Base-by-base conservation (phyloP, 2,797 vertebrate genomes). In the Sebastes nivosus region DNA sequence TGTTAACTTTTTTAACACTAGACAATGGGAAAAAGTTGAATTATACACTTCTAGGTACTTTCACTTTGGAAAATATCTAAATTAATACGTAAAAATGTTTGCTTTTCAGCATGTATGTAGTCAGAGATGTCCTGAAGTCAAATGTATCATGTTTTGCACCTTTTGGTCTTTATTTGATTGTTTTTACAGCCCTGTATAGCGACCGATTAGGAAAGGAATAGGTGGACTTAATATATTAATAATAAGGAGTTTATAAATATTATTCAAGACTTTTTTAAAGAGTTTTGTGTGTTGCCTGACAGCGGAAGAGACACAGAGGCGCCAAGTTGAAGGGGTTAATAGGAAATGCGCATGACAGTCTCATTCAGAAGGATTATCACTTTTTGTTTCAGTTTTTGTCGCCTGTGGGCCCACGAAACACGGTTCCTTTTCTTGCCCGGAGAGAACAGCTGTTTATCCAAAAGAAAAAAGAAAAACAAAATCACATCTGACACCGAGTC, bases 341-440 rank as follows among this genome's bases (percentile, higher is more conserved):
- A 77, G 81, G 91, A 93, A 93, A 90, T 83, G 80, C 82, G 80
- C 80, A 80, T 85, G 83, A 76, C 78, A 67, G 72, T 50, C 58
- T 86, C 75, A 71, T 80, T 89, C 84, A 65, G 74, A 38, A 10
- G 72, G 80, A 84, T 90, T 79, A 67, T 84, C 86, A 84, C 87
- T 91, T 93, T 92, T 92, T 88, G 78, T 91, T 92, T 91, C 87
- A 79, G 77, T 90, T 90, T 88, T 42, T 91, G 88, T 79, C 87
- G 91, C 85, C 79, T 64, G 79, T 64, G 80, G 77, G 36, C 36
- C 36, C 88, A 82, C 79, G 46, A 66, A 85, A 74, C 78, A 67
- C 30, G 46, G 55, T 63, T 32, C 30, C 13, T 38, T 38, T 71
- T 61, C 64, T 76, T 69, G 60, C 42, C 59, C 77, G 38, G 25